A percentile compares a stretch with the other conserved stretches of the same genome.
Conservation (phyloP, 2,888 invertebrate genomes). For the Pammene fasciana region DNA sequence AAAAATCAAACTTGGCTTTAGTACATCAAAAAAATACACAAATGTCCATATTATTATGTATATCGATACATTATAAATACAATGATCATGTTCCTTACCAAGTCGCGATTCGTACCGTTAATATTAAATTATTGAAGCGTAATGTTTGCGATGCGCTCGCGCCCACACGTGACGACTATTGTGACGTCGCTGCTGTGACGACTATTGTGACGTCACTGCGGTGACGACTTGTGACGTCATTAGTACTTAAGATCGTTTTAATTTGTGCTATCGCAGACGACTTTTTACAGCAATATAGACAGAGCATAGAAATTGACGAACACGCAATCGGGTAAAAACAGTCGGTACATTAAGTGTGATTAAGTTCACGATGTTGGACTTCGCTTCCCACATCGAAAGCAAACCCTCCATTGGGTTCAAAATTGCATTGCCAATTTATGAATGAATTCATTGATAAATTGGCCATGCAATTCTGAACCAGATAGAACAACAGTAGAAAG, state of each 20-base stretch:
- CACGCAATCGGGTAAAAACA: too few relatives aligned
- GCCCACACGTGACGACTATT: slow-evolving; percentile 26
- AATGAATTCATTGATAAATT: too few relatives aligned
- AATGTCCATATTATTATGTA: slow-evolving; percentile 68
- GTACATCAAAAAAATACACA: slow-evolving; percentile 83
- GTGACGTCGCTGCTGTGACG: background rate
- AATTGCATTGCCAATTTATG: too few relatives aligned
- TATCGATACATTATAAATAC: slow-evolving; percentile 74
- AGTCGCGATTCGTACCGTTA: slow-evolving; percentile 60
- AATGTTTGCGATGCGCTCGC: slow-evolving; percentile 47
- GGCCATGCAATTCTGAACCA: too few relatives aligned
- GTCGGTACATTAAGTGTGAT: too few relatives aligned
- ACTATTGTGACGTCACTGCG: too few relatives aligned
- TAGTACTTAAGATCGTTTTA: background rate
- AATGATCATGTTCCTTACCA: slow-evolving; percentile 62
- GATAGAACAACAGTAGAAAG: too few relatives aligned
- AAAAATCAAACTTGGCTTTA: slow-evolving; percentile 82
- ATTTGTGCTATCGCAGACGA: background rate
- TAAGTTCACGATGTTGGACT: too few relatives aligned
- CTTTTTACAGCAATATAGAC: slow-evolving; percentile 3
- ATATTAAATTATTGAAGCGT: slow-evolving; percentile 60
- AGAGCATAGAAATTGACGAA: background rate
- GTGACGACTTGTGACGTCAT: background rate
- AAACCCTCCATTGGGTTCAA: too few relatives aligned
- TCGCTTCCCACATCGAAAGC: too few relatives aligned